A percentile compares a stretch with the other conserved stretches of the same genome.
phyloP scores from a whole-genome alignment of 2,888 invertebrate species.

The Drosophila borealis region DNA sequence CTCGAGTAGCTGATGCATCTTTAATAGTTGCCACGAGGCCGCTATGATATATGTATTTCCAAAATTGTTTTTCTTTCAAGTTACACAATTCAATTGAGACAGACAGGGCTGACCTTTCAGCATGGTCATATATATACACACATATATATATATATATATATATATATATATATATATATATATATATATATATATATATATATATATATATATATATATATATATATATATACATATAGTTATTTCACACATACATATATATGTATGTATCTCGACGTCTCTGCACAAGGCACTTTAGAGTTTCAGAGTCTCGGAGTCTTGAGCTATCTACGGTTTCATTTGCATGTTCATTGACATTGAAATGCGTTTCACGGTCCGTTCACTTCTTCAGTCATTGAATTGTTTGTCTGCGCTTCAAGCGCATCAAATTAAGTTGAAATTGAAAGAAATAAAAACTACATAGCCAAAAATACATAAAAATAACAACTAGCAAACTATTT shows the following conservation, averaged over 20 bases:
- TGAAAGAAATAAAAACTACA: conserved; percentile 7
- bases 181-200: conserved; percentile 1
- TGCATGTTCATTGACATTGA: conserved; percentile 71
- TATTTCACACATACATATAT: conserved; percentile 1
- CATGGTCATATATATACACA: conserved; percentile 8
- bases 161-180: conserved; percentile 6
- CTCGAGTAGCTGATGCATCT: conserved; percentile 39
- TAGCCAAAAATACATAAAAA: neutral
- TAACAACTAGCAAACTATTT: conserved; percentile 14
- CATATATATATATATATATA: conserved; percentile 1
- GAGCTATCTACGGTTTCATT: conserved; percentile 50
- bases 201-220: conserved; percentile 13
- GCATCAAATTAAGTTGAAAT: conserved; percentile 50
- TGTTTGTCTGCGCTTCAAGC: conserved; percentile 40
- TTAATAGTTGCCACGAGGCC: conserved; percentile 37
- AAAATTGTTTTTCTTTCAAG: conserved; percentile 46
- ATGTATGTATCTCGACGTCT: conserved; percentile 6
- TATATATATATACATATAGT: conserved; percentile 4
- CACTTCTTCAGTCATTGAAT: conserved; percentile 67
- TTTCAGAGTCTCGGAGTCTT: conserved; percentile 14
- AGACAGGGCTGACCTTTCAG: conserved; percentile 52
- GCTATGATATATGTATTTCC: conserved; percentile 50
- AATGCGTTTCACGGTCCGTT: conserved; percentile 77
- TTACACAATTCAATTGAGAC: conserved; percentile 68
- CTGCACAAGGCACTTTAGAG: conserved; percentile 29